A percentile compares a stretch with the other conserved stretches of the same genome.
Evolutionary conservation across 2,888 invertebrate genomes (phyloP).

Genomic region (Epicampocera succincta): DNA sequence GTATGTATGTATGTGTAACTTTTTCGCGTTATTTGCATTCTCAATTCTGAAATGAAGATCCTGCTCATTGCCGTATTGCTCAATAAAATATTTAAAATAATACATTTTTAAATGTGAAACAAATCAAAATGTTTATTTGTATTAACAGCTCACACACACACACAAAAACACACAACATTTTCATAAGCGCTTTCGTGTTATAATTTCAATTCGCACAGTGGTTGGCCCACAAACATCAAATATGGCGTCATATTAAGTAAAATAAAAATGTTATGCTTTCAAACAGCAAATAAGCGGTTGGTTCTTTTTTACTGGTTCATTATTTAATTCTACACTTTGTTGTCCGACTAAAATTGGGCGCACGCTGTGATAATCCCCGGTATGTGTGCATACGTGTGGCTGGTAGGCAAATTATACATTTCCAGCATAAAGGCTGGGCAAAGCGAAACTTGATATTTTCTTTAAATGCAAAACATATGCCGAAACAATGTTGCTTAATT

Average conservation of each 20-base stretch:
- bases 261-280: no score
- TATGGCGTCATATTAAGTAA: no score
- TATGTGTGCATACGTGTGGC: neutral
- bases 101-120: slow-evolving; percentile 69
- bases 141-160: slow-evolving; percentile 21
- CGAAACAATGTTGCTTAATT: slow-evolving; percentile 62
- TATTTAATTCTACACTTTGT: no score
- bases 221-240: slow-evolving; percentile 6
- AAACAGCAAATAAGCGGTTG: no score
- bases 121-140: slow-evolving; percentile 72
- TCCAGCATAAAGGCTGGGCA: slow-evolving; percentile 14
- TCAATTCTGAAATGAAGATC: slow-evolving; percentile 36
- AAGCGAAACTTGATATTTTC: slow-evolving; percentile 62
- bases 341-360: slow-evolving; percentile 6
- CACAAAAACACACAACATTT: neutral
- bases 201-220: slow-evolving; percentile 9
- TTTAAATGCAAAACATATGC: slow-evolving; percentile 62
- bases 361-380: neutral
- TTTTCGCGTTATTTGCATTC: slow-evolving; percentile 29
- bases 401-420: slow-evolving; percentile 20
- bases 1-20: slow-evolving; percentile 11
- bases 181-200: neutral
- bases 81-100: slow-evolving; percentile 70
- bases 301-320: no score
- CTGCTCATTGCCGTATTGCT: slow-evolving; percentile 49